These are phyloP conservation scores for Holacanthus passer DNA, from an alignment of 2,113 vertebrate genomes.

Conservation along the genomic window DNA sequence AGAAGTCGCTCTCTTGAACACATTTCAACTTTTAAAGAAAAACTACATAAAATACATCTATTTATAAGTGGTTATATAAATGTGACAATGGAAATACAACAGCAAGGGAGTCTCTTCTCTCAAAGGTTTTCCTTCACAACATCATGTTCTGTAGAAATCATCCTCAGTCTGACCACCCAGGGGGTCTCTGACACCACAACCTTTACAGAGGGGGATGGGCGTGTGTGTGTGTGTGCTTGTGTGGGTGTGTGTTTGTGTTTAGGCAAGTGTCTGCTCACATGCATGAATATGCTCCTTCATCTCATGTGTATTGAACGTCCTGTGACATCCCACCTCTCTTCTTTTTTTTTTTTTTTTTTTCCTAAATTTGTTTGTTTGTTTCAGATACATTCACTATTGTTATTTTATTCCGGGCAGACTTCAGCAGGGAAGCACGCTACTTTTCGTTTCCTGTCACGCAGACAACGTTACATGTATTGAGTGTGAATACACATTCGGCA, in stretches of 20 bases:
- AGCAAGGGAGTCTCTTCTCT: slow-evolving; percentile 49
- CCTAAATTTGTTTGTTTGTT: slow-evolving; percentile 62
- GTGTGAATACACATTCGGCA: slow-evolving; percentile 72
- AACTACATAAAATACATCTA: neutral
- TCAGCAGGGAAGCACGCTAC: slow-evolving; percentile 30
- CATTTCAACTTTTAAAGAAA: neutral
- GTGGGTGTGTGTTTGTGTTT: slow-evolving; percentile 70
- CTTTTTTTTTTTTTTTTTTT: slow-evolving; percentile 9
- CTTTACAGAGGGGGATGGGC: slow-evolving; percentile 77
- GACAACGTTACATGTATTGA: slow-evolving; percentile 58
- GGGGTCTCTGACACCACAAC: slow-evolving; percentile 81
- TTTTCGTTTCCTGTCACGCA: slow-evolving; percentile 66
- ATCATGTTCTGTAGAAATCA: slow-evolving; percentile 80
- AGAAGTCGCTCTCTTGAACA: slow-evolving; percentile 29
- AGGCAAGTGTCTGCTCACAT: slow-evolving; percentile 77
- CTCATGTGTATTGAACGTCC: slow-evolving; percentile 74
- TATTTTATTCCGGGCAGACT: slow-evolving; percentile 63
- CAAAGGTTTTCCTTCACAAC: slow-evolving; percentile 61
- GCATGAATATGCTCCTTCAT: slow-evolving; percentile 77
- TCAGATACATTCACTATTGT: slow-evolving; percentile 61
- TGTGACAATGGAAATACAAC: slow-evolving; percentile 41
- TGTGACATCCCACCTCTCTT: slow-evolving; percentile 31
- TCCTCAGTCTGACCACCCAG: slow-evolving; percentile 90
- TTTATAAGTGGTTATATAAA: slow-evolving; percentile 18
- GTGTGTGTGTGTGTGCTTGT: slow-evolving; percentile 15